Conservation (phyloP, 2,113 vertebrate species). For the Bombycilla garrulus region DNA sequence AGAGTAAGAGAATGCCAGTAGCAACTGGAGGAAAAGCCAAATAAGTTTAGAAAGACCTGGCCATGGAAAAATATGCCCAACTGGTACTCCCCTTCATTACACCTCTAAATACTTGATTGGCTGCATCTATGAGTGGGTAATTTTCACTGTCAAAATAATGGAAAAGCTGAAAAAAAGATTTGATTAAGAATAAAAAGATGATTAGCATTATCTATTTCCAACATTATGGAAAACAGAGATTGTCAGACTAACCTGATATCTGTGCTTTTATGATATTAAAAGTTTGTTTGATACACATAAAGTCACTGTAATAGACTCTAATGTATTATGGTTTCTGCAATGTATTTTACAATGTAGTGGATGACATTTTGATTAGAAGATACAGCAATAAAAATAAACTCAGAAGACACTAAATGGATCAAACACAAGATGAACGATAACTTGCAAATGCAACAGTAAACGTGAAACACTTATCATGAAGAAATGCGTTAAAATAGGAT, state of each 20-base stretch:
- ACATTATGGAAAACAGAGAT: background rate
- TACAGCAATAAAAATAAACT: background rate
- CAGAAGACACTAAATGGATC: background rate
- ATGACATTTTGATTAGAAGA: constrained; percentile 14
- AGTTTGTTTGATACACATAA: background rate
- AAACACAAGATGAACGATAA: background rate
- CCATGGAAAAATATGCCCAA: background rate
- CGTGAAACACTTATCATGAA: background rate
- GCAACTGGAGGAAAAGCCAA: background rate
- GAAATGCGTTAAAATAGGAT: background rate
- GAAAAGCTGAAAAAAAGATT: background rate
- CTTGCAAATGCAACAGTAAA: background rate
- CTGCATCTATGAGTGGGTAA: background rate
- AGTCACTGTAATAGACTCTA: background rate
- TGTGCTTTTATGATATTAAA: background rate
- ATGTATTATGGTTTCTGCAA: background rate
- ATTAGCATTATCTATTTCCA: background rate
- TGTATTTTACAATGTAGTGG: background rate
- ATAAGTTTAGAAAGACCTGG: background rate
- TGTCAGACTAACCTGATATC: background rate
- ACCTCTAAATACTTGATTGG: background rate
- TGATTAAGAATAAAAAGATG: background rate
- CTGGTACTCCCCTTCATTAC: background rate
- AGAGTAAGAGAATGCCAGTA: background rate
- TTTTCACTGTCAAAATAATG: background rate